Base-by-base conservation (phyloP, 2,113 vertebrate genomes). In the Lanius ludovicianus region DNA sequence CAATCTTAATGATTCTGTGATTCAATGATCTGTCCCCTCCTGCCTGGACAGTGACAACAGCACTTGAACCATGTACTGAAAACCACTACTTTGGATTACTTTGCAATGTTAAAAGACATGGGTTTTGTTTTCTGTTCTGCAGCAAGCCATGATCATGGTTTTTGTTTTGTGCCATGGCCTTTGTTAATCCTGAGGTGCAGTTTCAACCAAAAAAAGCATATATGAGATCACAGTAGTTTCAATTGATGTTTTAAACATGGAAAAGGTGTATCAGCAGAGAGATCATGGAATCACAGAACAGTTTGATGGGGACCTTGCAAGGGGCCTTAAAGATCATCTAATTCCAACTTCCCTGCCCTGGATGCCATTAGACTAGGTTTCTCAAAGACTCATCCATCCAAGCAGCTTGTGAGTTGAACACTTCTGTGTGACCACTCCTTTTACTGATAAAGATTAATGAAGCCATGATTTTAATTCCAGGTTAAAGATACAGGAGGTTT, bases 381-480 rank as follows among this genome's bases (percentile, higher is more conserved):
- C 71, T 83, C 56, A 44, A 53, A 84, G 15, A 19, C 35, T 70
- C 22, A 50, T 70, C 25, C 27, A 63, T 22, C 27, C 57, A 42
- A 42, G 42, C 42, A 42, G 42, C 42, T 42, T 42, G 63, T 27
- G 13, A 41, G 7, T 37, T 63, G 56, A 50, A 42, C 27, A 37
- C 22, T 84, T 70, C 21, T 69, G 30, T 77, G 44, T 75, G 63
- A 70, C 42, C 15, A 37, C 35, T 92, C 50, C n/a, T 93, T 93
- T 74, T 84, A 44, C 67, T 81, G 67, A 71, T 65, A 53, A 69
- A 84, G 93, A 86, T 83, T 92, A 94, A 89, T 84, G 74, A 94
- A 92, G 25, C n/a, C 23, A 21, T 33, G 19, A 60, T 90, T 94
- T 96, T 87, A 90, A 84, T 93, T 90, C 55, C 62, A 75, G 87